Percentiles rank a stretch among this genome's conserved stretches.
Evolutionary conservation across 2,113 vertebrate species (phyloP).

Genomic region (Bothrops jararaca): DNA sequence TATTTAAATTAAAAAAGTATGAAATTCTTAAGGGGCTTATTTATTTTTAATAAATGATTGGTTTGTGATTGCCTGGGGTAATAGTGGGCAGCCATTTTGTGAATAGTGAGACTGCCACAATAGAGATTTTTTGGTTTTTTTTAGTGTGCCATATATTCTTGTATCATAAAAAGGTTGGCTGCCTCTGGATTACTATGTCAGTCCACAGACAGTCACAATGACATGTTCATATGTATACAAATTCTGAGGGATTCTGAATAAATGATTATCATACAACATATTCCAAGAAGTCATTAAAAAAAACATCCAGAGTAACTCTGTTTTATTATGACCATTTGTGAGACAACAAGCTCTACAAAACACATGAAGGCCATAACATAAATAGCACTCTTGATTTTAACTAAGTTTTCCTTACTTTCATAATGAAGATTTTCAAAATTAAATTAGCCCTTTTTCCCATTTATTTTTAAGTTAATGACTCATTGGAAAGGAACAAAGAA

Average conservation of each 20-base stretch:
- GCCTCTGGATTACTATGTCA: not conserved
- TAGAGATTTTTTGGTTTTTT: not conserved
- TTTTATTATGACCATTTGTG: not conserved
- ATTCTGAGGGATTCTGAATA: not conserved
- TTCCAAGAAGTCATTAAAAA: not conserved
- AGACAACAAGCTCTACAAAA: not conserved
- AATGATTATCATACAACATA: not conserved
- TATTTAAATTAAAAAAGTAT: not conserved
- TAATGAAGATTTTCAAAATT: not conserved
- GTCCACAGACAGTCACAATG: not conserved
- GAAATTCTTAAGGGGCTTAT: not conserved
- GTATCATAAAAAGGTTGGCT: not conserved
- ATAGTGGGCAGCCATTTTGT: not conserved
- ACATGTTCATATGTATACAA: not conserved
- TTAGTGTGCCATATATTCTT: not conserved
- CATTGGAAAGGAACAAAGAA: not conserved
- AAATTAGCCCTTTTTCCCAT: not conserved
- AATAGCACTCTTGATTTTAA: not conserved
- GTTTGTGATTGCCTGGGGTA: not conserved
- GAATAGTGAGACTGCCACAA: not conserved
- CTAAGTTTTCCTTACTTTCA: not conserved
- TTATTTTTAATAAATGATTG: not conserved
- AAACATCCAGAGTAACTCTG: not conserved
- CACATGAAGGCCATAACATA: not conserved
- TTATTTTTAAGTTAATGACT: conserved; percentile 1